Percentiles rank a stretch among this genome's conserved stretches.
phyloP scores from a whole-genome alignment of 2,113 vertebrate genomes.

The Nestor notabilis region DNA sequence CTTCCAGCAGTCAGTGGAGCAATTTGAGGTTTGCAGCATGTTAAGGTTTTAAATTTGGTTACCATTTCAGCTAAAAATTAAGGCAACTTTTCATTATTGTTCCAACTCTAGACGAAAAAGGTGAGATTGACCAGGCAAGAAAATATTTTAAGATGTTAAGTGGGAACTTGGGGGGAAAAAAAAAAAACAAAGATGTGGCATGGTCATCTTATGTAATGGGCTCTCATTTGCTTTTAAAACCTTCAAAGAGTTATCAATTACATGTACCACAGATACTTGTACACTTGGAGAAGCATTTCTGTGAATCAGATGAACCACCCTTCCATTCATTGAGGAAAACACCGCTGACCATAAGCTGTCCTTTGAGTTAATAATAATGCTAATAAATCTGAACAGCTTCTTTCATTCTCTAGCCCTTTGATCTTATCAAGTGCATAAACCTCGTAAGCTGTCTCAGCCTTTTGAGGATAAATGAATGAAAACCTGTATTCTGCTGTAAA shows the following conservation, averaged over 20 bases:
- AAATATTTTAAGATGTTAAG: neutral
- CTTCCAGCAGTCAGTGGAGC: neutral
- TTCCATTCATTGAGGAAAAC: neutral
- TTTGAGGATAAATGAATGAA: neutral
- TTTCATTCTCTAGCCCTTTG: slow-evolving; percentile 5
- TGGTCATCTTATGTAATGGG: neutral
- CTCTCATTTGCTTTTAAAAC: neutral
- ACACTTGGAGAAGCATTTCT: neutral
- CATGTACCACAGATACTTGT: neutral
- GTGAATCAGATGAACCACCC: neutral
- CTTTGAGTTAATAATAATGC: slow-evolving; percentile 8
- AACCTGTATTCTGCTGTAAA: neutral
- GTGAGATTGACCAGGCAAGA: neutral
- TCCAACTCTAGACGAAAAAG: neutral
- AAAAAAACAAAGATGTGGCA: neutral
- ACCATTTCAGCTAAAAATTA: neutral
- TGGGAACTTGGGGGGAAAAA: neutral
- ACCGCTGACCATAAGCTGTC: neutral
- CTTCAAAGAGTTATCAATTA: neutral
- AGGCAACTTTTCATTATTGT: neutral
- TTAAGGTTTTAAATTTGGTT: neutral
- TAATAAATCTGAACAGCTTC: slow-evolving; percentile 5
- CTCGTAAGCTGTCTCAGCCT: neutral
- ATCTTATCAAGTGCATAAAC: slow-evolving; percentile 2
- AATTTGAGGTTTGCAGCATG: neutral